Conservation (phyloP, 2,888 invertebrate species). For the Tiphia femorata region DNA sequence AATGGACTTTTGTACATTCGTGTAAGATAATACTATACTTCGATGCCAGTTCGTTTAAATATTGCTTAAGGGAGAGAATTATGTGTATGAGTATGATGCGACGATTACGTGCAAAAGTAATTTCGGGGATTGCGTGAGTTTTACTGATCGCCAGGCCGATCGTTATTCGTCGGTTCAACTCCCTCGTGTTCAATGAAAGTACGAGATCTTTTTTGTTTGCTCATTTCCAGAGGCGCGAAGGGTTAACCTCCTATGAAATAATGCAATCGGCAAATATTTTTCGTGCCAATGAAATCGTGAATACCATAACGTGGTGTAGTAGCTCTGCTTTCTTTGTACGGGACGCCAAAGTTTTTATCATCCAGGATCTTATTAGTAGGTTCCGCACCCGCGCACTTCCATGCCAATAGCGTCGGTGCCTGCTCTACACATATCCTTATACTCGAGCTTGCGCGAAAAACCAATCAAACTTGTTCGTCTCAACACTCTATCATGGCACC, state of each 20-base stretch:
- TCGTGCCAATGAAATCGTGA: slow-evolving; percentile 48
- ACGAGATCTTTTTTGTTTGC: not conserved
- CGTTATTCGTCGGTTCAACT: not conserved
- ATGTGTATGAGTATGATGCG: slow-evolving; percentile 18
- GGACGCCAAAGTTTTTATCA: slow-evolving; percentile 13
- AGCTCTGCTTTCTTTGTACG: no score
- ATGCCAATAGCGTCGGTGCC: no score
- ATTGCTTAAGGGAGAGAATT: slow-evolving; percentile 39
- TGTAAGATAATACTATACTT: slow-evolving; percentile 59
- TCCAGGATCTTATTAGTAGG: no score
- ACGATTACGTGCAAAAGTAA: slow-evolving; percentile 37
- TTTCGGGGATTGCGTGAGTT: slow-evolving; percentile 22
- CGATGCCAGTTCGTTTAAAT: slow-evolving; percentile 56
- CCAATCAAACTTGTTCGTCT: no score
- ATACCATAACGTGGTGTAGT: slow-evolving; percentile 22
- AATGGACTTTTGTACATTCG: slow-evolving; percentile 64
- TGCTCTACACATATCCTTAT: no score
- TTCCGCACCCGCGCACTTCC: no score
- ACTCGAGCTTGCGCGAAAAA: no score
- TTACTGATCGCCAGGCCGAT: not conserved
- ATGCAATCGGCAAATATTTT: slow-evolving; percentile 32
- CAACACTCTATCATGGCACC: no score
- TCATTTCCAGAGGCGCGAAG: slow-evolving; percentile 3
- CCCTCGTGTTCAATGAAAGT: not conserved
- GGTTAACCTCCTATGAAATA: no score